These are phyloP conservation scores for Halictus quadricinctus DNA, from an alignment of 2,888 invertebrate species.

Conservation along the genomic window DNA sequence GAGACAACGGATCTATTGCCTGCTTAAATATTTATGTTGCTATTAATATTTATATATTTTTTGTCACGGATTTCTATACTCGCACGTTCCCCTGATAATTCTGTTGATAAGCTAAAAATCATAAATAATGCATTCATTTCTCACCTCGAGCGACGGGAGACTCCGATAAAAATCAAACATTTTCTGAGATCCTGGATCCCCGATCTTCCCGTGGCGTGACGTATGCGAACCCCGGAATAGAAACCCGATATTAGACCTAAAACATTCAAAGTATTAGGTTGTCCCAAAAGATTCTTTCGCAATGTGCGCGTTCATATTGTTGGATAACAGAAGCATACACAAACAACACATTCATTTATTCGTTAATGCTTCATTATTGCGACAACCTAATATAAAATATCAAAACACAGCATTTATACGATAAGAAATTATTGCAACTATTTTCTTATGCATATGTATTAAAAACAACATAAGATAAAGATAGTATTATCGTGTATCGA, in stretches of 20 bases:
- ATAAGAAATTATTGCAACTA: no score
- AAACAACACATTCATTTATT: no score
- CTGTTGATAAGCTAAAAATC: background rate
- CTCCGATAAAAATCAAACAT: conserved; percentile 19
- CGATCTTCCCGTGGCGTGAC: conserved; percentile 11
- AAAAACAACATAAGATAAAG: no score
- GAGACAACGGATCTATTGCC: background rate
- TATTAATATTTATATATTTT: conserved; percentile 3
- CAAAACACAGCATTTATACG: no score
- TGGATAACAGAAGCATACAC: no score
- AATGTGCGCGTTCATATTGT: no score
- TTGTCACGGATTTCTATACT: background rate
- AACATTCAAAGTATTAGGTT: background rate
- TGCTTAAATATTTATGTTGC: background rate
- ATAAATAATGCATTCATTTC: conserved; percentile 13
- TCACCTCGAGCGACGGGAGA: background rate
- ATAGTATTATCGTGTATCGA: no score
- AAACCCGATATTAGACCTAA: background rate
- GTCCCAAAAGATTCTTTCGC: background rate
- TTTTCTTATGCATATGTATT: no score
- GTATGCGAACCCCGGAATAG: background rate
- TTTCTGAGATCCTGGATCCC: conserved; percentile 26
- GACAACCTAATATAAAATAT: no score
- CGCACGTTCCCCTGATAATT: background rate
- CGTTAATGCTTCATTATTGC: no score